A percentile compares a stretch with the other conserved stretches of the same genome.
These are phyloP conservation scores for Pollimyrus isidori DNA, from an alignment of 2,113 vertebrate species.

Conservation along the genomic window DNA sequence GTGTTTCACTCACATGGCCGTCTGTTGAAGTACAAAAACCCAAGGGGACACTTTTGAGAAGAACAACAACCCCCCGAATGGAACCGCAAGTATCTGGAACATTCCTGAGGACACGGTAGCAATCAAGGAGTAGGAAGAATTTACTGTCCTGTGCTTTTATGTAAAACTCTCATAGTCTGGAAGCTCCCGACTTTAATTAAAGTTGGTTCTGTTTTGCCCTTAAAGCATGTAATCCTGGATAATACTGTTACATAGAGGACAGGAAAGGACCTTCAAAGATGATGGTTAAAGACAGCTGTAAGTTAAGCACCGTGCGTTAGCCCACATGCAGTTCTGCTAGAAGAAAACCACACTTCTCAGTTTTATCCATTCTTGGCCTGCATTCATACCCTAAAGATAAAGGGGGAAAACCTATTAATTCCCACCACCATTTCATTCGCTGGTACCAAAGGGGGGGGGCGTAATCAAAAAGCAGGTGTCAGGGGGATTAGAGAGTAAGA, in stretches of 20 bases:
- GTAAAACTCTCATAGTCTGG: background rate
- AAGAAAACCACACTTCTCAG: background rate
- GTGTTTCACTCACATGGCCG: background rate
- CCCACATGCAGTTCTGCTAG: background rate
- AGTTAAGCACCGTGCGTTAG: background rate
- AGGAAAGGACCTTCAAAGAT: background rate
- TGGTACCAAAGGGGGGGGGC: constrained; percentile 7
- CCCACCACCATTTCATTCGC: constrained; percentile 8
- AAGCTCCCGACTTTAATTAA: background rate
- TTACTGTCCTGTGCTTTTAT: background rate
- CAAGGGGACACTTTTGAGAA: background rate
- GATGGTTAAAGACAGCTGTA: background rate
- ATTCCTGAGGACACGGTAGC: background rate
- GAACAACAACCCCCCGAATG: background rate
- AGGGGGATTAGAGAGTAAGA: constrained; percentile 56
- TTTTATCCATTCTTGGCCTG: constrained; percentile 11
- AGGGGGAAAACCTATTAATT: constrained; percentile 17
- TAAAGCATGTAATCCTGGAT: background rate
- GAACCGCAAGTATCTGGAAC: background rate
- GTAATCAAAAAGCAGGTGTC: constrained; percentile 60
- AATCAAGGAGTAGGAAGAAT: background rate
- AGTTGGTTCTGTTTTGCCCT: constrained; percentile 1
- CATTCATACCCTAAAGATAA: background rate
- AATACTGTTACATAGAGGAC: constrained; percentile 2
- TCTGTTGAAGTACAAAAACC: background rate